Conservation (phyloP, 2,888 invertebrate species). For the Hydriomena furcata region DNA sequence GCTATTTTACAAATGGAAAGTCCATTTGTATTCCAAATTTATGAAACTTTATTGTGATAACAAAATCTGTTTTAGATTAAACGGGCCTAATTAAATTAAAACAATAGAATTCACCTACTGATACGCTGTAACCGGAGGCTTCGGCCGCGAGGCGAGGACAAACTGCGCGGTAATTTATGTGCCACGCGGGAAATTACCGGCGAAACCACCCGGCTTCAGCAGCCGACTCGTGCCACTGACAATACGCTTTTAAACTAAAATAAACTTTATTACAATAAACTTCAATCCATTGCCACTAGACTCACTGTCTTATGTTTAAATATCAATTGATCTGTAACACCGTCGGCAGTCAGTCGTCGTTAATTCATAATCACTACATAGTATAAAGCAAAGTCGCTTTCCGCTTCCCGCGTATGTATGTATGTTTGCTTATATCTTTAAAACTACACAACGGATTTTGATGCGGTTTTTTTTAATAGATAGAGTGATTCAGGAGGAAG, state of each 20-base stretch:
- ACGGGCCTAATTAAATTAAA: conserved; percentile 11
- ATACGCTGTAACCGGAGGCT: conserved; percentile 6
- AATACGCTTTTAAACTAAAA: conserved; percentile 7
- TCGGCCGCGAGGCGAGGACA: conserved; percentile 42
- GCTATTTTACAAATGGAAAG: too few species aligned
- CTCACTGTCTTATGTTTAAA: too few species aligned
- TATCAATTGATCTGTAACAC: too few species aligned
- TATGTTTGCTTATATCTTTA: too few species aligned
- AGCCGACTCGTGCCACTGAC: conserved; percentile 17
- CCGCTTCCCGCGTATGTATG: too few species aligned
- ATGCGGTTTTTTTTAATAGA: too few species aligned
- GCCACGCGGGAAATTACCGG: conserved; percentile 62
- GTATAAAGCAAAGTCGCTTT: too few species aligned
- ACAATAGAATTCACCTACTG: conserved; percentile 26
- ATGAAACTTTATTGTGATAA: neutral
- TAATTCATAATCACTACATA: too few species aligned
- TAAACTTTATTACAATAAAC: neutral
- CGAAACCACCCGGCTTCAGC: conserved; percentile 23
- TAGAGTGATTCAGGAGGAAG: too few species aligned
- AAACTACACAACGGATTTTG: too few species aligned
- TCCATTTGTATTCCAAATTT: too few species aligned
- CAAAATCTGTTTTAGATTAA: conserved; percentile 1
- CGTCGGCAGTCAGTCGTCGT: too few species aligned
- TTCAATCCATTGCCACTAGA: neutral
- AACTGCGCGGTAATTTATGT: conserved; percentile 59